Percentiles rank a stretch among this genome's conserved stretches.
phyloP scores from a whole-genome alignment of 2,888 invertebrate genomes.

The Macaria notata region DNA sequence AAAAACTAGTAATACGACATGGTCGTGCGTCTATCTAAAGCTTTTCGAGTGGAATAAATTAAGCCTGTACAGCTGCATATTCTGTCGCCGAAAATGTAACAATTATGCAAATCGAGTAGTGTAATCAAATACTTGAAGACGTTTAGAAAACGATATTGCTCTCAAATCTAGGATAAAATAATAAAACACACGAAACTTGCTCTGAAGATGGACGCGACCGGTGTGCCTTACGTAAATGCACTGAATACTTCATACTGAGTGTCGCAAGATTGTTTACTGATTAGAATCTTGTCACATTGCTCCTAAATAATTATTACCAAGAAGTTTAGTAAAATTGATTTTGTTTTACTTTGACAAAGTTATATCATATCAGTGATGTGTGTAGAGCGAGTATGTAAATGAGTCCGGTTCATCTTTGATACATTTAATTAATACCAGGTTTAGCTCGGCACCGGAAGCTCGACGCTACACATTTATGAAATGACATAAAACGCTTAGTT shows the following conservation, averaged over 20 bases:
- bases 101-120: slow-evolving; percentile 38
- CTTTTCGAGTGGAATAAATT: slow-evolving; percentile 24
- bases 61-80: slow-evolving; percentile 30
- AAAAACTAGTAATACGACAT: slow-evolving; percentile 25
- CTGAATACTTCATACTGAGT: slow-evolving; percentile 33
- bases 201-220: slow-evolving; percentile 30
- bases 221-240: slow-evolving; percentile 49
- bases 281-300: slow-evolving; percentile 5
- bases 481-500: slow-evolving; percentile 55
- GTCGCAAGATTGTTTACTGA: slow-evolving; percentile 1
- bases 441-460: slow-evolving; percentile 60
- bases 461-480: slow-evolving; percentile 56
- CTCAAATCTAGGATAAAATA: slow-evolving; percentile 60
- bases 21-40: slow-evolving; percentile 21
- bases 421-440: slow-evolving; percentile 50
- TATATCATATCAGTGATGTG: neutral
- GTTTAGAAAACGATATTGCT: slow-evolving; percentile 54
- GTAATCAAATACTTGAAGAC: slow-evolving; percentile 43
- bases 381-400: slow-evolving; percentile 51
- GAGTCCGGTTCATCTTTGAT: slow-evolving; percentile 41
- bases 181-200: slow-evolving; percentile 56
- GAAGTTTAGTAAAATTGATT: neutral
- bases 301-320: neutral
- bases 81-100: slow-evolving; percentile 37
- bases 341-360: slow-evolving; percentile 11